Conservation (phyloP, 2,113 vertebrate species). For the Etheostoma cragini region DNA sequence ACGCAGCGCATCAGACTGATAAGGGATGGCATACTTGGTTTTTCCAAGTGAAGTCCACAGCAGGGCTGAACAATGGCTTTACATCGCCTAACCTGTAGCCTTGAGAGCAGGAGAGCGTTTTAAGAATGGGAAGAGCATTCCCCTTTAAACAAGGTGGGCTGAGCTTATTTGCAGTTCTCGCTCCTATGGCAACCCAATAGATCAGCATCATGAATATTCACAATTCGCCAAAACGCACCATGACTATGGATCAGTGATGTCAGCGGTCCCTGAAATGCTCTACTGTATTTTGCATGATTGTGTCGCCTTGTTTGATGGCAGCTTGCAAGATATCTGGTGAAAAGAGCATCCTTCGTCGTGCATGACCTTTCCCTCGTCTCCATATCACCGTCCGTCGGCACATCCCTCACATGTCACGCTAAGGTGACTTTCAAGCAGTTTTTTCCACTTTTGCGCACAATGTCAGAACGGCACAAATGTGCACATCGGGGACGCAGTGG, state of each 20-base stretch:
- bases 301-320: constrained; percentile 73
- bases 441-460: constrained; percentile 81
- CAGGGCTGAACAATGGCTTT: constrained; percentile 30
- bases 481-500: constrained; percentile 70
- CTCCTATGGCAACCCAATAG: constrained; percentile 97
- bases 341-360: constrained; percentile 72
- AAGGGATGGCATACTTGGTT: neutral
- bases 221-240: constrained; percentile 85
- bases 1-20: constrained; percentile 47
- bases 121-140: constrained; percentile 80
- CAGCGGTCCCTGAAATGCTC: constrained; percentile 84
- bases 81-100: constrained; percentile 73
- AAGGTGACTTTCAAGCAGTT: constrained; percentile 83
- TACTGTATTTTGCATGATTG: constrained; percentile 65
- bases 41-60: constrained; percentile 9
- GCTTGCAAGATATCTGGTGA: constrained; percentile 57
- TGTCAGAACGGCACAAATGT: constrained; percentile 73
- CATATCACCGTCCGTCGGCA: constrained; percentile 64
- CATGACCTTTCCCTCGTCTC: constrained; percentile 79
- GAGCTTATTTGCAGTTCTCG: constrained; percentile 88
- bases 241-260: constrained; percentile 89
- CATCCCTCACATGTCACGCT: constrained; percentile 80
- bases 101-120: constrained; percentile 55
- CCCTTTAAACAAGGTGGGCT: constrained; percentile 93
- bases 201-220: constrained; percentile 95